Evolutionary conservation across 2,113 vertebrate genomes (phyloP).

Genomic region (Ammodramus savannarum): DNA sequence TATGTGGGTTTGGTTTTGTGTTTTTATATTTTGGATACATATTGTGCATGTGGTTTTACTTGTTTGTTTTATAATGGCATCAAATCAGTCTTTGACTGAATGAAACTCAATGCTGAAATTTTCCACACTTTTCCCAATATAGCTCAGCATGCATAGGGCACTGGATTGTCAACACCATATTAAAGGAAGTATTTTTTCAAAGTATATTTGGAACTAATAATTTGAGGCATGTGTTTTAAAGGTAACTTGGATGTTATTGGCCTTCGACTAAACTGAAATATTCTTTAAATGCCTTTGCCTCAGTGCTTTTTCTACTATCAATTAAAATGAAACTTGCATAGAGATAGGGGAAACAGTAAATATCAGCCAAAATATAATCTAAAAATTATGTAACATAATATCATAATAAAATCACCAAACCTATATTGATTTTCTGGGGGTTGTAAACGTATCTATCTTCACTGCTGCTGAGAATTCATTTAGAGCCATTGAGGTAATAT

Average conservation of each 20-base stretch:
- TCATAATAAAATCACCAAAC: neutral
- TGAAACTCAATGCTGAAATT: neutral
- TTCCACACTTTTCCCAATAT: neutral
- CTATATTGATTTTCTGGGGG: neutral
- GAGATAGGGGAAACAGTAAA: neutral
- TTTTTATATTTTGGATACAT: neutral
- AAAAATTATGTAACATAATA: neutral
- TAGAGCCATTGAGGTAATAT: neutral
- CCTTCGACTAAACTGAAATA: neutral
- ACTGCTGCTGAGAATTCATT: neutral
- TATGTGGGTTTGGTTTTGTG: neutral
- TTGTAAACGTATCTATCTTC: neutral
- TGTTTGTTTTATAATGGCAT: neutral
- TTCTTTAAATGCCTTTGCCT: neutral
- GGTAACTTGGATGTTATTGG: accelerated
- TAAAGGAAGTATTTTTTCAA: neutral
- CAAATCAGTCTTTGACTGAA: neutral
- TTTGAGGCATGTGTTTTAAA: neutral
- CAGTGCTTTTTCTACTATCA: neutral
- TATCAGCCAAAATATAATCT: neutral
- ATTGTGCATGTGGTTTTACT: neutral
- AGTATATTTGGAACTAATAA: neutral
- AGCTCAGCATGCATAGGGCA: neutral
- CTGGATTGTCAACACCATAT: neutral
- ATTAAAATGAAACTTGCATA: neutral